Evolutionary conservation across 2,888 invertebrate species (phyloP).

Genomic region (Suillia variegata): DNA sequence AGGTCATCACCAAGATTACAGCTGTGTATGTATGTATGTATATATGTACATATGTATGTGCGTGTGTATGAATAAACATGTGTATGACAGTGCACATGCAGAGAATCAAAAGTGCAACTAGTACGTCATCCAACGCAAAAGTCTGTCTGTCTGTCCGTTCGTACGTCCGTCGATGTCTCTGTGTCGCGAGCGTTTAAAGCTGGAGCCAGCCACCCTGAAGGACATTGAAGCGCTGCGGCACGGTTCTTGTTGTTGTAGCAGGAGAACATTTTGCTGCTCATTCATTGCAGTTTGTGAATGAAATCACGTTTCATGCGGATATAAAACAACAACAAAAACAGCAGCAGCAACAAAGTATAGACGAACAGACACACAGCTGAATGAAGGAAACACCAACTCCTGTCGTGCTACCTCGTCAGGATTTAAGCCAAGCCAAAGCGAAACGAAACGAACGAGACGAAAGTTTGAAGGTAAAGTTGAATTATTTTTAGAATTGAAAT

Average conservation of each 20-base stretch:
- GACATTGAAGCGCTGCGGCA: neutral
- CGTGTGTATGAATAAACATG: neutral
- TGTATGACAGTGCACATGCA: too few species aligned
- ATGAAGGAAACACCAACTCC: neutral
- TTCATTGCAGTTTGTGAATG: slow-evolving; percentile 41
- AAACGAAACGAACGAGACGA: neutral
- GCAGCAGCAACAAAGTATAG: neutral
- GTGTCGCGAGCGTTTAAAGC: too few species aligned
- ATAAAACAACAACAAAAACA: neutral
- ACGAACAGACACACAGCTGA: neutral
- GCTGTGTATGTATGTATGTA: too few species aligned
- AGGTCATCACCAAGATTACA: neutral
- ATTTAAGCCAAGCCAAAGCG: neutral
- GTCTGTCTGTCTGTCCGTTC: neutral
- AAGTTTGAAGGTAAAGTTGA: neutral
- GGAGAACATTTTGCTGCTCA: neutral
- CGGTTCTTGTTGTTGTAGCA: neutral
- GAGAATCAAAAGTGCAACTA: slow-evolving; percentile 1
- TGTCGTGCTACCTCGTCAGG: too few species aligned
- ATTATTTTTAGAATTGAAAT: neutral
- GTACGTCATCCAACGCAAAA: neutral
- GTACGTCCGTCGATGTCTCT: too few species aligned
- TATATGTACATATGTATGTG: neutral
- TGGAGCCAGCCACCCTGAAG: neutral
- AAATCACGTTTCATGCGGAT: slow-evolving; percentile 26